Base-by-base conservation (phyloP, 2,113 vertebrate genomes). In the Trichomycterus rosablanca region DNA sequence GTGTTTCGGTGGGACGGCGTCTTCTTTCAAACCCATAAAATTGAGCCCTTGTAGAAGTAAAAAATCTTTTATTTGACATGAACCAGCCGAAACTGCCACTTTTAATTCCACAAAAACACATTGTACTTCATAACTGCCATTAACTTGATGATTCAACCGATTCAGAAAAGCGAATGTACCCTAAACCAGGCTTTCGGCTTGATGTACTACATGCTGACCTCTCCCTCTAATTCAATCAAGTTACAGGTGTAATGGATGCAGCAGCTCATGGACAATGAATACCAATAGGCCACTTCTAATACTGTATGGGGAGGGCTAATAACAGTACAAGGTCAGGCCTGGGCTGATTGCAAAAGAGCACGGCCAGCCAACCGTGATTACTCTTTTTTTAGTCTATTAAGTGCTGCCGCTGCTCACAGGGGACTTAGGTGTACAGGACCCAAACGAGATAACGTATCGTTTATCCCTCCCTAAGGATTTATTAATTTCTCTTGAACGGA, bases 361-460 rank as follows among this genome's bases (percentile, higher is more conserved):
- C 83, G 85, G 83, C 82, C 81, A 87, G 88, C 84, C 87, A 84
- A 86, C 83, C 82, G 84, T 90, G 89, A 91, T 91, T 91, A 89
- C 88, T 90, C 87, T 46, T 46, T 88, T 32, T 89, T 86, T 89
- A 89, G 87, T 89, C 88, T 90, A 89, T 90, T 91, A 90, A 91
- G 88, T 86, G 84, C 79, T 89, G 34, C 11, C 2, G 85, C 82
- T 88, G 89, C 86, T 87, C 82, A 85, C 87, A 86, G 78, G 78
- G 82, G 85, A 80, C 88, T 89, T 88, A 86, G 85, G 87, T 88
- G 88, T 89, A 88, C 86, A 89, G 84, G 83, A 89, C 88, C 87
- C 74, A 84, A 79, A 86, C 85, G 88, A 89, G 89, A 91, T 91
- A 90, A 91, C 90, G 87, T 89, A 89, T 89, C 91, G 88, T 91